Evolutionary conservation across 2,797 vertebrate genomes (phyloP), one percentile per base, ranked within the genome.

Genomic region (Gadopsis bispinosus): DNA sequence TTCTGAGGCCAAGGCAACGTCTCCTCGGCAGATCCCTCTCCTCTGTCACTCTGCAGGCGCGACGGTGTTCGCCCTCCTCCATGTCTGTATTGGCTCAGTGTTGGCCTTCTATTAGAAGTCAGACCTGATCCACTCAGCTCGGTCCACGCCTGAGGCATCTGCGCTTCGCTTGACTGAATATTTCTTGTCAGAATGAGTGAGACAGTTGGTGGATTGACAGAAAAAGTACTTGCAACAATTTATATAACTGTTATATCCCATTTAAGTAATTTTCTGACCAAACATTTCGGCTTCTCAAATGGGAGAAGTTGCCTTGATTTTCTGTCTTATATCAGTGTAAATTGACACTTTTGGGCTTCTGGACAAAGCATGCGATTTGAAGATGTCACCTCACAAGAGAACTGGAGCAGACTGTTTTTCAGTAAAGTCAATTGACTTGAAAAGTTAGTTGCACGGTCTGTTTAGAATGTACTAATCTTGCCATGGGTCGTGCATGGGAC

Each of bases 1-100:
- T 83, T 85, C 83, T n/a, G 69, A 65, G 88, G 92, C 90, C 90
- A 92, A 90, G 78, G 75, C 87, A 59, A 66, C 79, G 85, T 92
- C 91, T 91, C 86, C 85, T 79, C 75, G 3, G 79, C 81, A 72
- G 79, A 87, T 81, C 80, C 68, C 60, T 59, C 82, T 85, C 86
- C 77, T 90, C 83, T 43, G 81, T 90, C 89, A 89, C 88, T 79
- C 87, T 17, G 81, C 83, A 12, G 85, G 88, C 69, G 6, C 60
- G 1, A 7, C 35, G 10, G 77, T 45, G 83, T 80, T 53, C 48
- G 22, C 69, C 60, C 63, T 67, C 37, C 65, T 73, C 70, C 33
- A 19, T 11, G 63, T 76, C 73, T 55, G 26, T 39, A 0, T 8
- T 6, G 59, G 45, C 59, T 83, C 69, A 0, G 0, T 4, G 54